Conservation (phyloP, 2,888 invertebrate genomes). For the Athalia circularis region DNA sequence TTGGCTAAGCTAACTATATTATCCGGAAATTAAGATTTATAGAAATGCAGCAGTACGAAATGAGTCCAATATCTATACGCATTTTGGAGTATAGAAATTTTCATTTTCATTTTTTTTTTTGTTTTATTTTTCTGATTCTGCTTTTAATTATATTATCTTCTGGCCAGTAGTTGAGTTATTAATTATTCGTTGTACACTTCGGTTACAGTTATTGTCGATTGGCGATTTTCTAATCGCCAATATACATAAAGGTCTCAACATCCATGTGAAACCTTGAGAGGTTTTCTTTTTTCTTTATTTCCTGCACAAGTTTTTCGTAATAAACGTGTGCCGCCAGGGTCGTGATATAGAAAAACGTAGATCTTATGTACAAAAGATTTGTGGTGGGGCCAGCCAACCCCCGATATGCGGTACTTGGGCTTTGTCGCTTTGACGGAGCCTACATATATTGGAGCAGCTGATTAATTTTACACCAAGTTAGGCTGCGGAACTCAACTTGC, state of each 20-base stretch:
- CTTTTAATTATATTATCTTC: too few species aligned
- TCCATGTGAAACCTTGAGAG: constrained; percentile 33
- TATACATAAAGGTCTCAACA: background rate
- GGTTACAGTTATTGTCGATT: too few species aligned
- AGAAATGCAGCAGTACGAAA: too few species aligned
- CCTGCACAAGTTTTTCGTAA: constrained; percentile 8
- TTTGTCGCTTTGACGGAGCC: background rate
- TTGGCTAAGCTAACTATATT: too few species aligned
- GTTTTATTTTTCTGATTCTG: too few species aligned
- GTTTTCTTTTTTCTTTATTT: constrained; percentile 3
- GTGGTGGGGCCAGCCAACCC: constrained; percentile 43
- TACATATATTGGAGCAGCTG: constrained; percentile 31
- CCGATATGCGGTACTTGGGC: background rate
- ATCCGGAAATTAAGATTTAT: too few species aligned
- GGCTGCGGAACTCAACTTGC: background rate
- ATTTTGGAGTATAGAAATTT: too few species aligned
- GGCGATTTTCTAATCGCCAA: too few species aligned
- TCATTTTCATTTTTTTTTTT: too few species aligned
- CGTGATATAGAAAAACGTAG: constrained; percentile 16
- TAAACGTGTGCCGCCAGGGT: constrained; percentile 33
- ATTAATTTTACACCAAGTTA: constrained; percentile 8
- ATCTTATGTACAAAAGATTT: background rate
- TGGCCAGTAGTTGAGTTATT: too few species aligned
- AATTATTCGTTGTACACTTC: too few species aligned
- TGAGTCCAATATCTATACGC: too few species aligned